phyloP scores from a whole-genome alignment of 2,113 vertebrate species.

The Coptodon bakossiorum region DNA sequence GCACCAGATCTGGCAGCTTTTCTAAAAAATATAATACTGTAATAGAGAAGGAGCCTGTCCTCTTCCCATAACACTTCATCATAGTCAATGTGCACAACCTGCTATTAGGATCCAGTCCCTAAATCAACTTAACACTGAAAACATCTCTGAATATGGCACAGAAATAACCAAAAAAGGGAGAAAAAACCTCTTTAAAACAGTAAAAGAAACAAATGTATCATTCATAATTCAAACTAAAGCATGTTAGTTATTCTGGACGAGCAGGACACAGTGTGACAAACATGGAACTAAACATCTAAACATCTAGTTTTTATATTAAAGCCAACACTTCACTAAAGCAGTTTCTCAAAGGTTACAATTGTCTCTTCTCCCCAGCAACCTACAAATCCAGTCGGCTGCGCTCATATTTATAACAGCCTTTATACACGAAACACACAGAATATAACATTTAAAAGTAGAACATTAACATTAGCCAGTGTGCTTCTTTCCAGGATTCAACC shows the following conservation, averaged over 20 bases:
- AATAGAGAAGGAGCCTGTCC: constrained; percentile 50
- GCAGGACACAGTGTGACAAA: neutral
- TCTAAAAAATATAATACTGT: constrained; percentile 16
- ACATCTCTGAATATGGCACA: neutral
- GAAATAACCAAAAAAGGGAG: neutral
- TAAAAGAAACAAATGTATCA: neutral
- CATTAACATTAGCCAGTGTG: neutral
- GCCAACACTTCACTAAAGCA: neutral
- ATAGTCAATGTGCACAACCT: constrained; percentile 10
- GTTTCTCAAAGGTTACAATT: neutral
- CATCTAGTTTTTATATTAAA: neutral
- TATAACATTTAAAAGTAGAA: neutral
- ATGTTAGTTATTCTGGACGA: constrained; percentile 17
- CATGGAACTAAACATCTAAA: neutral
- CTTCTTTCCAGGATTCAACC: constrained; percentile 8
- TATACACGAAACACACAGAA: neutral
- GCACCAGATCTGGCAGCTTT: neutral
- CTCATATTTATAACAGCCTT: neutral
- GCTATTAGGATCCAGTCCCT: constrained; percentile 53
- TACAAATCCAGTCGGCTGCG: neutral
- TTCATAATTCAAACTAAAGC: neutral
- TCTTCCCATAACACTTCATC: constrained; percentile 18
- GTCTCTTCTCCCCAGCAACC: neutral
- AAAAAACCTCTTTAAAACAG: neutral
- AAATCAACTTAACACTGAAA: neutral